phyloP scores from a whole-genome alignment of 2,888 invertebrate genomes.

The Erebia palarica region DNA sequence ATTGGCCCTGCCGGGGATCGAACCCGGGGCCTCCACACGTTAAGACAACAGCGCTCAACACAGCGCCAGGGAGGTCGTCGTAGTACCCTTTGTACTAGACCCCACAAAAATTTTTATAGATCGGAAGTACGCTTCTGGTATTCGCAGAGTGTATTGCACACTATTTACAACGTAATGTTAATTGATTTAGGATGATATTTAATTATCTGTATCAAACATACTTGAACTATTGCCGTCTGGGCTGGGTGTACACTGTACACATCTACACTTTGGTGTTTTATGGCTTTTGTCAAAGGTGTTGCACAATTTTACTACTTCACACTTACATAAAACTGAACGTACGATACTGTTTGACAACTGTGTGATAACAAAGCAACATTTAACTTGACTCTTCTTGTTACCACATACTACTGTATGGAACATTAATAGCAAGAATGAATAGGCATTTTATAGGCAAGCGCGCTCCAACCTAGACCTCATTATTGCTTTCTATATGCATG shows the following conservation, averaged over 20 bases:
- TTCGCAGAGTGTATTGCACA: neutral
- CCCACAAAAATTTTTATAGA: no score
- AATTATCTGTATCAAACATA: neutral
- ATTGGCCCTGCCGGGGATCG: no score
- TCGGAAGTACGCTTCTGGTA: no score
- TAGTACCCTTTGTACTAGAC: no score
- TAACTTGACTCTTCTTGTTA: neutral
- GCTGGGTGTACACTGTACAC: neutral
- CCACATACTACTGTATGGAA: neutral
- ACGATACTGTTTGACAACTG: neutral
- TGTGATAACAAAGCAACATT: slow-evolving; percentile 2
- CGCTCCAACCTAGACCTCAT: no score
- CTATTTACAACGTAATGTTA: neutral
- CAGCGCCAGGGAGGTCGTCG: no score
- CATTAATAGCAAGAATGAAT: neutral
- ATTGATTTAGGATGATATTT: neutral
- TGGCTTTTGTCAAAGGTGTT: neutral
- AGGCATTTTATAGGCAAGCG: no score
- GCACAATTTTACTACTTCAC: slow-evolving; percentile 11
- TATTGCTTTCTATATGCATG: no score
- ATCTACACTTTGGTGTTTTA: neutral
- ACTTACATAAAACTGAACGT: slow-evolving; percentile 7
- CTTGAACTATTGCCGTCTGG: neutral
- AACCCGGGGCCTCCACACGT: no score
- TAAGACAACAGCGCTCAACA: no score